These are phyloP conservation scores for Leptobrachium ailaonicum DNA, from an alignment of 2,113 vertebrate genomes.

Conservation along the genomic window DNA sequence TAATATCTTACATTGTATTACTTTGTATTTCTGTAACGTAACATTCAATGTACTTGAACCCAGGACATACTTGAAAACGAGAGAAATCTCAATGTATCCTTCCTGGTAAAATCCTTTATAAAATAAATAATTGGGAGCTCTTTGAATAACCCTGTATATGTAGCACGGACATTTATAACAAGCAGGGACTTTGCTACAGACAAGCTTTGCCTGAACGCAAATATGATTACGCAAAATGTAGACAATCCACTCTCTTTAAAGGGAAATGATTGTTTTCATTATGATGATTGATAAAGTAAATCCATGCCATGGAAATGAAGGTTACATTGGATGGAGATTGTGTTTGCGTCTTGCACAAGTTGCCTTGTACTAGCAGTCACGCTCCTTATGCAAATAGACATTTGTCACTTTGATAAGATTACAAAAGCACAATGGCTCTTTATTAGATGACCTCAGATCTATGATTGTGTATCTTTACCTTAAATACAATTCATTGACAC, in stretches of 20 bases:
- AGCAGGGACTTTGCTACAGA: too few relatives aligned
- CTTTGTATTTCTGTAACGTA: too few relatives aligned
- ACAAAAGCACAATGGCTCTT: not conserved
- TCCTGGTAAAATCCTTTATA: too few relatives aligned
- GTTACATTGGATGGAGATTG: not conserved
- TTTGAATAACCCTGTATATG: too few relatives aligned
- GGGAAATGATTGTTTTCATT: not conserved
- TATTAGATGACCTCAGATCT: not conserved
- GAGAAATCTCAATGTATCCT: too few relatives aligned
- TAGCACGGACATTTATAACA: too few relatives aligned
- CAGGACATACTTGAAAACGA: too few relatives aligned
- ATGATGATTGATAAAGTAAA: not conserved
- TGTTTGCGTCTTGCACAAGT: not conserved
- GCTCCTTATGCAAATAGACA: not conserved
- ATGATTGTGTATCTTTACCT: not conserved
- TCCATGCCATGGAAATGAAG: not conserved
- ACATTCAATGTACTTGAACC: too few relatives aligned
- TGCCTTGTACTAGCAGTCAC: not conserved
- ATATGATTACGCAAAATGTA: not conserved
- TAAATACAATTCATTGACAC: not conserved
- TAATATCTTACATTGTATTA: too few relatives aligned
- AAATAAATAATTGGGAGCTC: too few relatives aligned
- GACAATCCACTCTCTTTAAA: not conserved
- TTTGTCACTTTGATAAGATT: slow-evolving; percentile 1
- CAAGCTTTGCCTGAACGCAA: too few relatives aligned